Evolutionary conservation across 1,140 invertebrate species (phyloP).

Genomic region (Drosophila persimilis): DNA sequence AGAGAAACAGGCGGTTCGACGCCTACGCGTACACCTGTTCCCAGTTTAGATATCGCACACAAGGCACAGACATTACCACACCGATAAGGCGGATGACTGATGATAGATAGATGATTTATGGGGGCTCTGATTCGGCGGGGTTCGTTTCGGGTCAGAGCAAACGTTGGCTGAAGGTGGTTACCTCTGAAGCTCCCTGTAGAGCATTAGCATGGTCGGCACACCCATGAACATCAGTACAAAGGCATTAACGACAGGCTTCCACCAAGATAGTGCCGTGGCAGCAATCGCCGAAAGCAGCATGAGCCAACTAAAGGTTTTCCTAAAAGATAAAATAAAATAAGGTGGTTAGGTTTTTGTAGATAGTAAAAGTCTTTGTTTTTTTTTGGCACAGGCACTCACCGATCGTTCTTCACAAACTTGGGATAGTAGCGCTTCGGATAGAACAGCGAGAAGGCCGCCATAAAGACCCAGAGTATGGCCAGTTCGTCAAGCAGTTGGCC

Average conservation of each 20-base stretch:
- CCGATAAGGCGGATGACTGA: slow-evolving; percentile 45
- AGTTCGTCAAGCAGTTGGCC: slow-evolving; percentile 91
- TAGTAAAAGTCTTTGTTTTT: slow-evolving; percentile 14
- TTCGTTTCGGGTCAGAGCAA: slow-evolving; percentile 16
- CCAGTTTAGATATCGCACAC: slow-evolving; percentile 23
- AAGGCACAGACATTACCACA: background rate
- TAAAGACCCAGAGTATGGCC: slow-evolving; percentile 91
- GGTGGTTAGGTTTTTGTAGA: background rate
- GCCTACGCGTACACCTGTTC: slow-evolving; percentile 34
- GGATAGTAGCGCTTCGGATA: slow-evolving; percentile 89
- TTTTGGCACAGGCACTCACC: slow-evolving; percentile 83
- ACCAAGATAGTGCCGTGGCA: slow-evolving; percentile 87
- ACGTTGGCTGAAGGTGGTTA: slow-evolving; percentile 57
- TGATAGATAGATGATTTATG: slow-evolving; percentile 51
- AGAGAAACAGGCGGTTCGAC: background rate
- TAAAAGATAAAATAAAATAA: slow-evolving; percentile 70
- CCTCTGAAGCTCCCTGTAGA: slow-evolving; percentile 87
- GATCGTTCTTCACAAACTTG: slow-evolving; percentile 86
- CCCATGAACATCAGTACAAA: slow-evolving; percentile 91
- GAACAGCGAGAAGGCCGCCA: slow-evolving; percentile 90
- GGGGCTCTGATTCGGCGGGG: slow-evolving; percentile 22
- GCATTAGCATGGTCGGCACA: slow-evolving; percentile 87
- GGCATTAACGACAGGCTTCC: slow-evolving; percentile 90
- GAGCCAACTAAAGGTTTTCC: slow-evolving; percentile 84
- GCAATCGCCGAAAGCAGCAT: slow-evolving; percentile 85